Evolutionary conservation across 2,797 vertebrate species (phyloP).

Genomic region (Hydrophis major): DNA sequence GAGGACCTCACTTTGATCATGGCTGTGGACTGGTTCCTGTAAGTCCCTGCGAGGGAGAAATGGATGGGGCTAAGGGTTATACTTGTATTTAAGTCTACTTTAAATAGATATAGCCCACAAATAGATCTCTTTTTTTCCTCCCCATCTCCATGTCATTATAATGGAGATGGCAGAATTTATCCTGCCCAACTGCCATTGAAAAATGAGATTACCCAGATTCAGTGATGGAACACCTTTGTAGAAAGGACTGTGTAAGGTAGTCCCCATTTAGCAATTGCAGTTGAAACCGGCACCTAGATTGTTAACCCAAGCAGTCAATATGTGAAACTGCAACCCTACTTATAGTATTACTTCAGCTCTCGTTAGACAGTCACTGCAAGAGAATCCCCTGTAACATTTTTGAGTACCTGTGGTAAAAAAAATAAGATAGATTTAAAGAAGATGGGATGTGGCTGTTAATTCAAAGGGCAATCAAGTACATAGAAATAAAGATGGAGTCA

Average conservation of each 20-base stretch:
- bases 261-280: not conserved
- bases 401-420: not conserved
- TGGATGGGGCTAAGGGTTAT: too few species aligned
- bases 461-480: not conserved
- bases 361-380: not conserved
- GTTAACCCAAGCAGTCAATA: not conserved
- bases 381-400: not conserved
- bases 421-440: not conserved
- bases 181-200: not conserved
- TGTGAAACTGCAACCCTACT: not conserved
- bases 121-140: not conserved
- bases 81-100: not conserved
- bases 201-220: not conserved
- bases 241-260: not conserved
- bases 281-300: not conserved
- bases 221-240: not conserved
- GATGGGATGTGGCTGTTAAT: not conserved
- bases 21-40: constrained; percentile 99
- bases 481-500: not conserved
- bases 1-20: constrained; percentile 97
- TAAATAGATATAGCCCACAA: not conserved
- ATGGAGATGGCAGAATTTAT: not conserved
- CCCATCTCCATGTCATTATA: not conserved
- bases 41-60: constrained; percentile 69
- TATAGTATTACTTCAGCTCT: not conserved